Conservation (phyloP, 2,888 invertebrate species). For the Stenoptilia bipunctidactyla region DNA sequence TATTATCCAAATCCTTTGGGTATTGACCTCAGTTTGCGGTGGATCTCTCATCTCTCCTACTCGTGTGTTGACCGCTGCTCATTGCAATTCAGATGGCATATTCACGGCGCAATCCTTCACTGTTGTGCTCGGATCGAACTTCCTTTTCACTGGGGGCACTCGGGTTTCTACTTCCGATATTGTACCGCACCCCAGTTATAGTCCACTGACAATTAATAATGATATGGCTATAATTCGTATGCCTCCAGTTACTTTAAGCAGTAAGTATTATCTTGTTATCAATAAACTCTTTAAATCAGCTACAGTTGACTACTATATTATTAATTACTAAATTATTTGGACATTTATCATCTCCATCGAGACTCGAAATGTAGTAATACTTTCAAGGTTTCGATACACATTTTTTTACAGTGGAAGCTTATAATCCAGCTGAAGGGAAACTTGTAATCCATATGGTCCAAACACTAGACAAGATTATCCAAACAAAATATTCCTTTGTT, state of each 20-base stretch:
- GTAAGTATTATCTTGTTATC: constrained; percentile 22
- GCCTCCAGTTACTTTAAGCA: constrained; percentile 18
- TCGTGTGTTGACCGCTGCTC: constrained; percentile 28
- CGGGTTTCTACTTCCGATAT: constrained; percentile 21
- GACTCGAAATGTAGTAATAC: too few species aligned
- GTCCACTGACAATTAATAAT: constrained; percentile 24
- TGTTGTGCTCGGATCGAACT: constrained; percentile 28
- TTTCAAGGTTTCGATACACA: too few species aligned
- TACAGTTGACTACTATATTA: too few species aligned
- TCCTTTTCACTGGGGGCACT: constrained; percentile 30
- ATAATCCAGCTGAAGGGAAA: too few species aligned
- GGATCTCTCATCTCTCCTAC: constrained; percentile 25
- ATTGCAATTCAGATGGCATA: constrained; percentile 27
- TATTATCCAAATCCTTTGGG: constrained; percentile 19
- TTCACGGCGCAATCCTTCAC: constrained; percentile 21
- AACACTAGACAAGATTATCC: too few species aligned
- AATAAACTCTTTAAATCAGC: too few species aligned
- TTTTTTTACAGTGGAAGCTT: too few species aligned
- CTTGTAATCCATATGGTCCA: too few species aligned
- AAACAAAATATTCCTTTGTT: too few species aligned
- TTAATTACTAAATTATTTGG: too few species aligned
- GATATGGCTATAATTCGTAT: constrained; percentile 29
- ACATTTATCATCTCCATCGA: too few species aligned
- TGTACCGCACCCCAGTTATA: constrained; percentile 23
- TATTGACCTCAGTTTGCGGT: constrained; percentile 27